Evolutionary conservation across 2,888 invertebrate genomes (phyloP).

Genomic region (Caenorhabditis doughertyi): DNA sequence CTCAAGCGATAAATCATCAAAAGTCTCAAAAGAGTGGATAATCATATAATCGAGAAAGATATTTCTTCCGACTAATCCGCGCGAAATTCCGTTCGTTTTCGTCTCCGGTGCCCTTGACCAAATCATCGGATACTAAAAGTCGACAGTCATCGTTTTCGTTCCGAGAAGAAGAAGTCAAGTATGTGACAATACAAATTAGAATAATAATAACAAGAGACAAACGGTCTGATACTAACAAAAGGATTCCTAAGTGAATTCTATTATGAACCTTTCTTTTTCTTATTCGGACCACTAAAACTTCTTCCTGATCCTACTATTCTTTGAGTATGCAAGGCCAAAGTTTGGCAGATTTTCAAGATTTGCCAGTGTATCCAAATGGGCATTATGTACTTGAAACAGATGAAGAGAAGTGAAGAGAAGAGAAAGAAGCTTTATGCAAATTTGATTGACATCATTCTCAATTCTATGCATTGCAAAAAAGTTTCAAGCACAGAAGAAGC

Average conservation of each 20-base stretch:
- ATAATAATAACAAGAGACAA: conserved; percentile 53
- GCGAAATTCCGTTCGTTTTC: conserved; percentile 53
- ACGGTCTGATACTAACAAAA: conserved; percentile 13
- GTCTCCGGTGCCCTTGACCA: conserved; percentile 55
- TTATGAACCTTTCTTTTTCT: no score
- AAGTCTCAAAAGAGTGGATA: conserved; percentile 35
- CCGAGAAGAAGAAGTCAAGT: conserved; percentile 55
- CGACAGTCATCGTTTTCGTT: conserved; percentile 12
- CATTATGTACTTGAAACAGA: conserved; percentile 45
- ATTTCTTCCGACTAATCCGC: conserved; percentile 50
- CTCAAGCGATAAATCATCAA: conserved; percentile 41
- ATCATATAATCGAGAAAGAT: conserved; percentile 52
- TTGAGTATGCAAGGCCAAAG: background rate
- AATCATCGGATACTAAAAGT: conserved; percentile 52
- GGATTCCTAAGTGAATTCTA: conserved; percentile 40
- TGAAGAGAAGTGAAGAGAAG: background rate
- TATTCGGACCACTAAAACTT: conserved; percentile 2
- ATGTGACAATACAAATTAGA: conserved; percentile 65
- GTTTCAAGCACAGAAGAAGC: conserved; percentile 3
- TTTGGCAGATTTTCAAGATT: conserved; percentile 27
- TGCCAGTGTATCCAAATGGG: conserved; percentile 25
- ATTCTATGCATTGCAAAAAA: conserved; percentile 58
- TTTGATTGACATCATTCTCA: conserved; percentile 55
- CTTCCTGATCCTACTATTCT: background rate
- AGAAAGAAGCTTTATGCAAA: conserved; percentile 41